phyloP scores from a whole-genome alignment of 2,113 vertebrate genomes.

The Gadus macrocephalus region DNA sequence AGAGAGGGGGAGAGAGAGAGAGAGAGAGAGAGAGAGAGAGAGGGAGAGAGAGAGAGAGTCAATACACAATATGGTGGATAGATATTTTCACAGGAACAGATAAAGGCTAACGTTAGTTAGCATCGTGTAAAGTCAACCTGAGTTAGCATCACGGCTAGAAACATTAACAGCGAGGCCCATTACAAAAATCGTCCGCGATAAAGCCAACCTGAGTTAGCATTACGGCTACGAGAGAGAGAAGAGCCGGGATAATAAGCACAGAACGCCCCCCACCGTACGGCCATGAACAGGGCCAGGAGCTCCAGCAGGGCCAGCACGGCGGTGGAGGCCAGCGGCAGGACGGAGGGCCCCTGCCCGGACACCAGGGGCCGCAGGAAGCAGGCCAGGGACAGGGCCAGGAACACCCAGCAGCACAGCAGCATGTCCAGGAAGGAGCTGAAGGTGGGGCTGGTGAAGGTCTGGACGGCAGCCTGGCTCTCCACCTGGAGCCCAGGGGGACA shows the following conservation, averaged over 20 bases:
- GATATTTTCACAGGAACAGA: too few relatives aligned
- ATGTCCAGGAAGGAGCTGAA: constrained; percentile 95
- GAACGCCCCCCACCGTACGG: constrained; percentile 79
- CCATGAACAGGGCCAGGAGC: constrained; percentile 80
- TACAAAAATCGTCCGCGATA: too few relatives aligned
- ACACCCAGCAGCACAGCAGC: constrained; percentile 84
- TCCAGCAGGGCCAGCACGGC: constrained; percentile 77
- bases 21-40: too few relatives aligned
- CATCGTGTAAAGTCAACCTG: too few relatives aligned
- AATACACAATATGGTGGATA: too few relatives aligned
- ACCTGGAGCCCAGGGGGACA: constrained; percentile 50
- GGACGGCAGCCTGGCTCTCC: constrained; percentile 69
- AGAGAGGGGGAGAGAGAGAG: background rate
- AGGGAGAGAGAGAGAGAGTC: too few relatives aligned
- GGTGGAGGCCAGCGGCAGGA: constrained; percentile 74
- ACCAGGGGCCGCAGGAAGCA: constrained; percentile 86
- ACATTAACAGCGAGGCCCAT: too few relatives aligned
- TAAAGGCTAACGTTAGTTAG: too few relatives aligned
- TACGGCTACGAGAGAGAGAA: too few relatives aligned
- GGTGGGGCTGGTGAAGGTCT: constrained; percentile 91
- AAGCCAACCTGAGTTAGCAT: too few relatives aligned
- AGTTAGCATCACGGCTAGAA: too few relatives aligned
- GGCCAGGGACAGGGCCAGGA: constrained; percentile 85
- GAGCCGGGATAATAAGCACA: too few relatives aligned
- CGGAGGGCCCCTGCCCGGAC: constrained; percentile 58